Conservation (phyloP, 2,797 vertebrate species). For the Amblyraja radiata region DNA sequence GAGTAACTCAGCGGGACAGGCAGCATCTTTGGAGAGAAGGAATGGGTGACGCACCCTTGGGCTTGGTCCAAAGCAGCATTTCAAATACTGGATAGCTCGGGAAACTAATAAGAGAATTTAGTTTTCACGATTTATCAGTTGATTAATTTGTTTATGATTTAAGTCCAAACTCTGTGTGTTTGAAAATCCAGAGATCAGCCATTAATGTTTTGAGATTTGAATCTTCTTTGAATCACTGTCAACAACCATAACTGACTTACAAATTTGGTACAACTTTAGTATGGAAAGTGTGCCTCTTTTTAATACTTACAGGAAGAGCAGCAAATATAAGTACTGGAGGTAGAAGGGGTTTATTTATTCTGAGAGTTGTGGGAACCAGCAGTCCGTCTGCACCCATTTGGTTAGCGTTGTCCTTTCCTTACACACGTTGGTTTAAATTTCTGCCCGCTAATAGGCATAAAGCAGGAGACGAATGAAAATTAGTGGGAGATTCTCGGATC, state of each 20-base stretch:
- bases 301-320: not conserved
- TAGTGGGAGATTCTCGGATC: too few relatives aligned
- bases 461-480: not conserved
- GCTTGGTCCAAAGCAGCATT: not conserved
- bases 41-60: too few relatives aligned
- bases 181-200: not conserved
- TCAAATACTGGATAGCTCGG: not conserved
- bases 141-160: not conserved
- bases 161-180: not conserved
- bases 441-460: not conserved
- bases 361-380: not conserved
- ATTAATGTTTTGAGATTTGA: not conserved
- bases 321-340: not conserved
- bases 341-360: not conserved
- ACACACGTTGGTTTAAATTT: not conserved
- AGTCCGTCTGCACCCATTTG: not conserved
- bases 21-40: too few relatives aligned
- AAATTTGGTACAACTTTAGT: not conserved
- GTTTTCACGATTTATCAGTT: not conserved
- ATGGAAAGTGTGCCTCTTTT: not conserved
- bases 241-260: not conserved
- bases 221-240: not conserved
- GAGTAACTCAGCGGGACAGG: too few relatives aligned
- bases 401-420: not conserved
- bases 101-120: not conserved